phyloP scores from a whole-genome alignment of 2,113 vertebrate genomes.

The Raja brachyura region DNA sequence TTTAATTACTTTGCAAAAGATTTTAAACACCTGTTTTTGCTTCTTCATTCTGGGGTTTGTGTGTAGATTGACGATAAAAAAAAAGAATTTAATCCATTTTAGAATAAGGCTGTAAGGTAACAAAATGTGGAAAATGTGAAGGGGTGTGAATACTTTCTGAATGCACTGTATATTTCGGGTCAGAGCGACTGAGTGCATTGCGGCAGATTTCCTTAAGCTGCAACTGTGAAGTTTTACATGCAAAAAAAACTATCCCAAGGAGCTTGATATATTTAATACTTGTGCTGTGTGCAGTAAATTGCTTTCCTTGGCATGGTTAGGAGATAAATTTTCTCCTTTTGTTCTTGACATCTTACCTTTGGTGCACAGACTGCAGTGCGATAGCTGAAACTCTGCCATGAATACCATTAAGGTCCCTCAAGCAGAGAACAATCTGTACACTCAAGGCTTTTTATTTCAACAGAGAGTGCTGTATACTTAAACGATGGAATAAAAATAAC shows the following conservation, averaged over 20 bases:
- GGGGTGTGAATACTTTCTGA: too few species aligned
- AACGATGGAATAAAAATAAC: slow-evolving; percentile 25
- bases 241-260: not conserved
- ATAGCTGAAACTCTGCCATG: slow-evolving; percentile 34
- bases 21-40: too few species aligned
- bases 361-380: not conserved
- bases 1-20: too few species aligned
- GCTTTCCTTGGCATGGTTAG: slow-evolving; percentile 11
- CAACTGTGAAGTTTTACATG: not conserved
- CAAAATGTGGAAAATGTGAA: too few species aligned
- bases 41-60: too few species aligned
- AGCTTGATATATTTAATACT: slow-evolving; percentile 23
- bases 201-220: not conserved
- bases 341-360: slow-evolving; percentile 25
- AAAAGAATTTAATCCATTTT: too few species aligned
- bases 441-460: slow-evolving; percentile 30
- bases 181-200: not conserved
- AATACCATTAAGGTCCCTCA: slow-evolving; percentile 20
- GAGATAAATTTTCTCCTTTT: slow-evolving; percentile 29
- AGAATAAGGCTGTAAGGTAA: too few species aligned
- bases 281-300: slow-evolving; percentile 25
- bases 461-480: slow-evolving; percentile 2
- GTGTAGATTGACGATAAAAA: too few species aligned
- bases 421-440: slow-evolving; percentile 33
- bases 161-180: too few species aligned